Base-by-base conservation (phyloP, 2,113 vertebrate genomes). In the Sebastes schlegelii region DNA sequence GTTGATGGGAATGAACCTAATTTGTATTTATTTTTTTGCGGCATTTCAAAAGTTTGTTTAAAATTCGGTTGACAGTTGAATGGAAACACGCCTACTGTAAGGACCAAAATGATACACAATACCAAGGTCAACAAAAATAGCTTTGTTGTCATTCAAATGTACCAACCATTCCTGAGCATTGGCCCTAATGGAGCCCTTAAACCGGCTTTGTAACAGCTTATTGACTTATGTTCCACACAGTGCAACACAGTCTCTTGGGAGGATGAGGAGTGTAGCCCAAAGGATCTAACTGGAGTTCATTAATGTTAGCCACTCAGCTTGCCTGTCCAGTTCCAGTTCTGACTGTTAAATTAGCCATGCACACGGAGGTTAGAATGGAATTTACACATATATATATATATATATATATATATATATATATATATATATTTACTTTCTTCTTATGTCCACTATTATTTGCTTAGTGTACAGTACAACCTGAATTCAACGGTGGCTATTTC, bases 221-320 rank as follows among this genome's bases (percentile, higher is more conserved):
- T 85, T 92, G 79, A 77, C 81, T 54, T 48, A 3, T 74, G 71
- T 72, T 73, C 52, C 83, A 70, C 69, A 55, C 11, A n/a, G 52
- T 34, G 21, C 52, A 40, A 11, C 63, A 67, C 46, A 13, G 66
- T 70, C 82, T 83, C 54, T 40, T 7, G 73, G 74, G 79, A 77
- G 60, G 64, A 61, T 10, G 52, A 63, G 54, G 52, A 71, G 34
- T 68, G 54, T 13, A 66, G 80, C 67, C 85, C 62, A 60, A 21
- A 71, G 76, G 66, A 81, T 85, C 9, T 45, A n/a, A 74, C 51
- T 34, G 13, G 40, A 82, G 64, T 88, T 84, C 62, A 86, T 89
- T 84, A 65, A 67, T 71, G 58, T 45, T 58, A 52, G 72, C 74
- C 83, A 64, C 52, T 86, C 68, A 34, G 54, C 34, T 43, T 13